Evolutionary conservation across 92 coral and sea anemone genomes (phyloP), one percentile per base, ranked within the genome.

Genomic region (Phenganax subtilis): DNA sequence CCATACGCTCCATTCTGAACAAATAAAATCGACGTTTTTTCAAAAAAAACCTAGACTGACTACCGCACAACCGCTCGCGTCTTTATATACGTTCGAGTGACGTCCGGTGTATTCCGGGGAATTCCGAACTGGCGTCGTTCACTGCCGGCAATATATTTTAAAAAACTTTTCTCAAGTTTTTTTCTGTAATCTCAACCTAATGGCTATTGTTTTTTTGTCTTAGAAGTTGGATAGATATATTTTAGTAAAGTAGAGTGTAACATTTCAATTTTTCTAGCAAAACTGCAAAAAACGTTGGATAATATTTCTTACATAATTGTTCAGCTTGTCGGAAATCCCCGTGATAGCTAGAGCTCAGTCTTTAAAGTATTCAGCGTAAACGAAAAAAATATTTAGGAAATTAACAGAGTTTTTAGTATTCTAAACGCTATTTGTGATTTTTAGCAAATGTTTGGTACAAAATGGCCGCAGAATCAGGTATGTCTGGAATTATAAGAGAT

Each of bases 1-100:
- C 83, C 83, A 79, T 79, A 28, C 83, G 83, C 61, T 79, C 83
- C 83, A 79, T 79, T 72, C 5, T 79, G 68, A 29, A 16, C 31
- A 6, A 79, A 17, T 16, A 54, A 60, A 31, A 37, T 44, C 16
- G 10, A 15, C 8, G 10, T 16, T 12, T 65, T 63, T 44, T 57
- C 20, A 9, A 5, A 30, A 14, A 11, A 7, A 31, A 30, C 15
- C 59, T 44, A 29, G 53, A 56, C 12, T 9, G 12, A 27, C n/a
- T 1, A 9, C 56, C 25, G 27, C 6, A 25, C 15, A 47, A 71
- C 77, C 72, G 4, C 10, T 25, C 15, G 16, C 51, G 5, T 66
- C 2, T 64, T 12, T 64, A 64, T 29, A 29, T 64, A 64, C 51
- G 80, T 75, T 51, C 37, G 51, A 9, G 30, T 29, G 65, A 75